Conservation (phyloP, 2,797 vertebrate genomes). For the Dermochelys coriacea region DNA sequence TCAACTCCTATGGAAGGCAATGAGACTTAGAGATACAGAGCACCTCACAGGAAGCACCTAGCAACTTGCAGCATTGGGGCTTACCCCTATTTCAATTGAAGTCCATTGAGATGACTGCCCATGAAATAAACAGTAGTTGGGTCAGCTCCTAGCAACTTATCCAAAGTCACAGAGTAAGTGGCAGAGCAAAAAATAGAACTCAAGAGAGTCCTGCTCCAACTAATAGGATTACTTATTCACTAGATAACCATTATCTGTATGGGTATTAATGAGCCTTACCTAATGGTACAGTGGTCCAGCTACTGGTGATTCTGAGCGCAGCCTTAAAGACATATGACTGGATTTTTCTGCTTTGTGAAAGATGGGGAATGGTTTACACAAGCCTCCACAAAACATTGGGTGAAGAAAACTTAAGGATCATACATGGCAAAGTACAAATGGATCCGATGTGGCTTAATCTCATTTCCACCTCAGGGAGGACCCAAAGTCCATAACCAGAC, state of each 20-base stretch:
- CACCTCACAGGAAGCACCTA: neutral
- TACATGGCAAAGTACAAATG: neutral
- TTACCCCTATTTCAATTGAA: neutral
- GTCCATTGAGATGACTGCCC: neutral
- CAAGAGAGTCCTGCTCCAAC: neutral
- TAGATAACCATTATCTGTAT: neutral
- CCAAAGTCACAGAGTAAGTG: neutral
- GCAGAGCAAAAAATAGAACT: neutral
- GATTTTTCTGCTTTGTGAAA: conserved; percentile 50
- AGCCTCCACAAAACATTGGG: neutral
- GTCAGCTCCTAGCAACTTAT: too few species aligned
- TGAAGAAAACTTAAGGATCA: conserved; percentile 19
- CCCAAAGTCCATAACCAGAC: neutral
- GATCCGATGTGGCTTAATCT: neutral
- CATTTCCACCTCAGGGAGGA: neutral
- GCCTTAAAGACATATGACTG: neutral
- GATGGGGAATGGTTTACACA: conserved; percentile 26
- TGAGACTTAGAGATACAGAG: neutral
- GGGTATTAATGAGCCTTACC: neutral
- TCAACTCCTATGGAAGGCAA: neutral
- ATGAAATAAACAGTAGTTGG: neutral
- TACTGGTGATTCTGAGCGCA: conserved; percentile 8
- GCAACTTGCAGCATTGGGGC: neutral
- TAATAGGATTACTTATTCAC: neutral
- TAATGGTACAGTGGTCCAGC: neutral